A percentile compares a stretch with the other conserved stretches of the same genome.
phyloP scores from a whole-genome alignment of 1,140 invertebrate species.

The Maniola jurtina region DNA sequence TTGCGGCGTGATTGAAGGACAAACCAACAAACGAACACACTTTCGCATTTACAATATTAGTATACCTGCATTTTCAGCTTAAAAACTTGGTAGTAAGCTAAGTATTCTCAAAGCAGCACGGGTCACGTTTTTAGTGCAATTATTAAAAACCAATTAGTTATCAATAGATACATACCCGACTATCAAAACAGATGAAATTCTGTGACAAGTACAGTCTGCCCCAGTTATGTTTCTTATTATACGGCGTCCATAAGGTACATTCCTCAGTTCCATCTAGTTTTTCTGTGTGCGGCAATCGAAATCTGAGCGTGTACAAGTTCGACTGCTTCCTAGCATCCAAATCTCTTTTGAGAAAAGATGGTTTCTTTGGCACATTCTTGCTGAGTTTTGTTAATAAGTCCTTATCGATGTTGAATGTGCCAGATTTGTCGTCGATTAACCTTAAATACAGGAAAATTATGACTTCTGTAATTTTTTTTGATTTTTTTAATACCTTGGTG shows the following conservation, averaged over 20 bases:
- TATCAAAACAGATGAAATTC: conserved; percentile 98
- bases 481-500: no score
- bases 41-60: no score
- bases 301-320: conserved; percentile 90
- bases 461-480: no score
- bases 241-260: conserved; percentile 96
- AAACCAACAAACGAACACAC: no score
- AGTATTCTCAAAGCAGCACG: no score
- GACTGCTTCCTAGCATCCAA: conserved; percentile 96
- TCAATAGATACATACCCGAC: conserved; percentile 82
- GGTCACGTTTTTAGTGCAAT: no score
- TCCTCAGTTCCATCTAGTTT: conserved; percentile 96
- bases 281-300: conserved; percentile 91
- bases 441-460: conserved; percentile 57
- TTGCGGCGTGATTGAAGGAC: no score
- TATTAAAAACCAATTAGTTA: no score
- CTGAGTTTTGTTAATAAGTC: conserved; percentile 89
- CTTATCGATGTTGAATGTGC: conserved; percentile 90
- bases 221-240: conserved; percentile 93
- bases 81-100: no score
- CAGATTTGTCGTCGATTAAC: conserved; percentile 91
- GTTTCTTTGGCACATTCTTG: conserved; percentile 92
- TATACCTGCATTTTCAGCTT: no score
- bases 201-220: conserved; percentile 96
- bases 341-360: conserved; percentile 94